A percentile compares a stretch with the other conserved stretches of the same genome.
Evolutionary conservation across 2,888 invertebrate genomes (phyloP).

Genomic region (Harpagoxenus sublaevis): DNA sequence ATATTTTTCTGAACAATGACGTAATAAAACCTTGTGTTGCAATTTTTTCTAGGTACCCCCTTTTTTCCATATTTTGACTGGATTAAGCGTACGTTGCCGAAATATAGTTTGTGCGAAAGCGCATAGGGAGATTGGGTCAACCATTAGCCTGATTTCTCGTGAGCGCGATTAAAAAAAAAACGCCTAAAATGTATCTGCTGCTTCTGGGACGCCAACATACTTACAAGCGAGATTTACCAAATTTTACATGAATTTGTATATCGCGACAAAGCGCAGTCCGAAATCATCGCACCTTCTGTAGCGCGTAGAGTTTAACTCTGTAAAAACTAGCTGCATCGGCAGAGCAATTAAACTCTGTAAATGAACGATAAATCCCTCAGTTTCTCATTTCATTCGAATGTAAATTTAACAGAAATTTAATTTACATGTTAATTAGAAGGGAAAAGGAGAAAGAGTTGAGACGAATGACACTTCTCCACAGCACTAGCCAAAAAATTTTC

Average conservation of each 20-base stretch:
- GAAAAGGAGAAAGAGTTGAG: too few relatives aligned
- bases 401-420: background rate
- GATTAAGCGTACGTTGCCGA: conserved; percentile 8
- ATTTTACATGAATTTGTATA: background rate
- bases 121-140: background rate
- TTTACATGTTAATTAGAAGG: background rate
- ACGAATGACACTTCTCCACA: background rate
- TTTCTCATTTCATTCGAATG: background rate
- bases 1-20: too few relatives aligned
- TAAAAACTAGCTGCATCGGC: background rate
- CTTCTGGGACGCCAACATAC: background rate
- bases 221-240: background rate
- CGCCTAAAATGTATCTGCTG: background rate
- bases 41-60: too few relatives aligned
- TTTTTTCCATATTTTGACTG: too few relatives aligned
- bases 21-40: too few relatives aligned
- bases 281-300: conserved; percentile 11
- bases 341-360: background rate
- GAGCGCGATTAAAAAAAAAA: background rate
- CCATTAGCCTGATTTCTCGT: background rate
- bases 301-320: background rate
- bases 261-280: background rate
- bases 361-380: background rate
- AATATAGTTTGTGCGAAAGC: conserved; percentile 31
- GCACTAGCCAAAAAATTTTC: background rate